Percentiles rank a stretch among this genome's conserved stretches.
phyloP scores from a whole-genome alignment of 37 sponge, comb jelly and placozoan genomes.

The Haliclona indistincta region DNA sequence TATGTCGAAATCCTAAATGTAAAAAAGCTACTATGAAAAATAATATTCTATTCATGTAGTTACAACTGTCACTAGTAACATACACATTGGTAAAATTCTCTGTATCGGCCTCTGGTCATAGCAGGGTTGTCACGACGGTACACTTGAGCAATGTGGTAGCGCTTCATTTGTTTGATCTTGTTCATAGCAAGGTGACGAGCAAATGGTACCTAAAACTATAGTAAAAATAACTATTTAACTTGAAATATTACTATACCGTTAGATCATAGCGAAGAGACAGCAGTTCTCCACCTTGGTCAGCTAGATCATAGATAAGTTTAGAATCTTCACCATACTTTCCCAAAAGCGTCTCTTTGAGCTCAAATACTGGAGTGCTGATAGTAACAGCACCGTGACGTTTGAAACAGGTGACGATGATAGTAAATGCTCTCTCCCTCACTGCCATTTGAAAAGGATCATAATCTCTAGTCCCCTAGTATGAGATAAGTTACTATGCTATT shows the following conservation, averaged over 20 bases:
- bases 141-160: slow-evolving; percentile 77
- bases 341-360: slow-evolving; percentile 40
- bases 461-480: slow-evolving; percentile 56
- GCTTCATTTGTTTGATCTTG: slow-evolving; percentile 62
- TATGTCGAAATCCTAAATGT: slow-evolving; percentile 68
- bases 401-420: slow-evolving; percentile 44
- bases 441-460: slow-evolving; percentile 74
- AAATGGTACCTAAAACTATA: slow-evolving; percentile 8
- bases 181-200: slow-evolving; percentile 68
- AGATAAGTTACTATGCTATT: no score
- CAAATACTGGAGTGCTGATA: slow-evolving; percentile 77
- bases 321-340: slow-evolving; percentile 87
- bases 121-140: slow-evolving; percentile 74
- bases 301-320: slow-evolving; percentile 81
- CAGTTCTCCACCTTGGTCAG: slow-evolving; percentile 83
- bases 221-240: background rate
- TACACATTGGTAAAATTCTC: slow-evolving; percentile 79
- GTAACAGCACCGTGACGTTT: slow-evolving; percentile 79
- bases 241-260: slow-evolving; percentile 46
- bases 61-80: background rate
- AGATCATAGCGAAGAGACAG: slow-evolving; percentile 77
- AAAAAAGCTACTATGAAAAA: background rate
- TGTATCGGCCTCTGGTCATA: slow-evolving; percentile 70
- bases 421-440: slow-evolving; percentile 50
- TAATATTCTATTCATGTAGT: background rate